phyloP scores from a whole-genome alignment of 92 coral and sea anemone species.

The Galaxea fascicularis region DNA sequence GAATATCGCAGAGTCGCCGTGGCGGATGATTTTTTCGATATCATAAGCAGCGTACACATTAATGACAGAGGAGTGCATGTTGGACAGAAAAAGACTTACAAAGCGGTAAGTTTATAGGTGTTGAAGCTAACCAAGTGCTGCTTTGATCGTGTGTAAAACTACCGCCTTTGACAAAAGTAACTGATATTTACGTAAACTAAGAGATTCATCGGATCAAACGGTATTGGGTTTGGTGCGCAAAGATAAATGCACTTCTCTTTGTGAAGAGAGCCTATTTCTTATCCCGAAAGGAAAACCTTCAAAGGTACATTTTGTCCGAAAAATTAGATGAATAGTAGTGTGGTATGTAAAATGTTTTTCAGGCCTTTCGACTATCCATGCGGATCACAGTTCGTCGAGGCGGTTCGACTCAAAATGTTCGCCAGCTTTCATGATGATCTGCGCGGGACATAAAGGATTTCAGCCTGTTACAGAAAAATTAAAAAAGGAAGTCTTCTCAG shows the following conservation, averaged over 20 bases:
- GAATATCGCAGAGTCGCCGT: constrained; percentile 99
- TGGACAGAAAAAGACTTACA: constrained; percentile 98
- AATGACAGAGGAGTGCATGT: constrained; percentile 99
- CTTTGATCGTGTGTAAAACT: neutral
- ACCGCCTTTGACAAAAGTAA: neutral
- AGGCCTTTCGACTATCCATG: constrained; percentile 28
- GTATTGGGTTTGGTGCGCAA: neutral
- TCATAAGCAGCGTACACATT: constrained; percentile 97
- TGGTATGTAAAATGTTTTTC: constrained; percentile 11
- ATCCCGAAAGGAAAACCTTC: neutral
- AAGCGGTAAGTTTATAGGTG: constrained; percentile 85
- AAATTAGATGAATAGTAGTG: neutral
- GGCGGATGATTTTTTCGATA: constrained; percentile 97
- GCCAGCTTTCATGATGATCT: neutral
- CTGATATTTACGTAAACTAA: constrained; percentile 14
- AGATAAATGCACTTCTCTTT: constrained; percentile 1
- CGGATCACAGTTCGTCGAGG: constrained; percentile 18
- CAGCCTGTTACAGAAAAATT: neutral
- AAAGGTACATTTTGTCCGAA: constrained; percentile 12
- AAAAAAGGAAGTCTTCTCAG: neutral
- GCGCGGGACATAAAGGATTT: neutral
- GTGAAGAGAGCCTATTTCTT: too few species aligned
- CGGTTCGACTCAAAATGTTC: neutral
- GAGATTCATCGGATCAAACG: neutral
- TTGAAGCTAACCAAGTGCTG: neutral